These are phyloP conservation scores for Corapipo altera DNA, from an alignment of 2,113 vertebrate genomes.

Conservation along the genomic window DNA sequence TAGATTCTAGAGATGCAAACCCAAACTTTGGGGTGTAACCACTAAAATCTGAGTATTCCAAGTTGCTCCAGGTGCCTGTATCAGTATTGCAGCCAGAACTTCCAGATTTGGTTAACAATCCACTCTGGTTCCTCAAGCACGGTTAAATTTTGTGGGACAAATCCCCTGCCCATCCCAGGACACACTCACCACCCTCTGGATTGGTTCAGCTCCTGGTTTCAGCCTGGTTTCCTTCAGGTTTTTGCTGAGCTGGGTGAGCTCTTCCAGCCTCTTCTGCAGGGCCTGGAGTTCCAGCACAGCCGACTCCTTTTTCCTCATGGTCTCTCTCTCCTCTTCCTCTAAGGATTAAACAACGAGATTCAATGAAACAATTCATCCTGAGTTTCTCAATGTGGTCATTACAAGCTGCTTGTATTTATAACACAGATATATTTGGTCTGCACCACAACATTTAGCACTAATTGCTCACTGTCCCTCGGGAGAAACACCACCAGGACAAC, in stretches of 20 bases:
- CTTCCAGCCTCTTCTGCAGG: conserved; percentile 76
- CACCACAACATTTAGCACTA: not conserved
- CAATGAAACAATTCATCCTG: not conserved
- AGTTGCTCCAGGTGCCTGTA: not conserved
- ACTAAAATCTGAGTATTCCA: not conserved
- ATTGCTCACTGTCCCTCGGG: not conserved
- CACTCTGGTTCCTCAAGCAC: not conserved
- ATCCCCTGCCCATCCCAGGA: no score
- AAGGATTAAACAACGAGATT: not conserved
- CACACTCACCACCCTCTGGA: not conserved
- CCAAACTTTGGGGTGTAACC: not conserved
- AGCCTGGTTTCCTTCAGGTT: conserved; percentile 27
- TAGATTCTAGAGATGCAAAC: not conserved
- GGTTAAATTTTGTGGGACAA: not conserved
- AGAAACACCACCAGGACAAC: not conserved
- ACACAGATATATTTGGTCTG: not conserved
- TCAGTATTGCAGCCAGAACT: not conserved
- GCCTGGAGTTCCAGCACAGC: conserved; percentile 72
- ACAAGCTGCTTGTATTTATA: not conserved
- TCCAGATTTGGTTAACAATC: not conserved
- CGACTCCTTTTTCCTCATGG: conserved; percentile 70
- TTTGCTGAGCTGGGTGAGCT: conserved; percentile 72
- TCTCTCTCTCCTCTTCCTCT: conserved; percentile 72
- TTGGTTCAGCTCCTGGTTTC: not conserved
- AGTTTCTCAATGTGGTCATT: not conserved